phyloP scores from a whole-genome alignment of 2,797 vertebrate species.

The Anableps anableps region DNA sequence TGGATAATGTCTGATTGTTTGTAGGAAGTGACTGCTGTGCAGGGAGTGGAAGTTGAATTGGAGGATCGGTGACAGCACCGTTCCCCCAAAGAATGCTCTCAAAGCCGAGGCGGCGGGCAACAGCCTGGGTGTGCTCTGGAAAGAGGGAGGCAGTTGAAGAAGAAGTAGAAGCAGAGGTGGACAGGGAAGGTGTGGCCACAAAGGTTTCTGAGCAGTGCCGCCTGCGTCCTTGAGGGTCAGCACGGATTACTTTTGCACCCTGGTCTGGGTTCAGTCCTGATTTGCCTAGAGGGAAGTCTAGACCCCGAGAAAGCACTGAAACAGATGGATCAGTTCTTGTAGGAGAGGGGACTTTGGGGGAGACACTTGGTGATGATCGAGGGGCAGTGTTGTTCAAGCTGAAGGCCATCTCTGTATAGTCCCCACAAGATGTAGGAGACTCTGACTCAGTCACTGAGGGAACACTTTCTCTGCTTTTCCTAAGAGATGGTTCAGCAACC shows the following conservation, averaged over 20 bases:
- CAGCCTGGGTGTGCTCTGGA: slow-evolving; percentile 78
- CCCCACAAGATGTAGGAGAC: slow-evolving; percentile 72
- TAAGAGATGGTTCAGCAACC: slow-evolving; percentile 42
- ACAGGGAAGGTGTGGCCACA: slow-evolving; percentile 67
- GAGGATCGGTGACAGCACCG: slow-evolving; percentile 61
- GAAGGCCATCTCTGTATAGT: slow-evolving; percentile 83
- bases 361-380: slow-evolving; percentile 58
- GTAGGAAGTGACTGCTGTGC: slow-evolving; percentile 60
- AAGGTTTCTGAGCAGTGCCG: slow-evolving; percentile 85
- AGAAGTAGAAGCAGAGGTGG: slow-evolving; percentile 65
- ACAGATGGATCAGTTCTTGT: slow-evolving; percentile 69
- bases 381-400: slow-evolving; percentile 63
- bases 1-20: slow-evolving; percentile 60
- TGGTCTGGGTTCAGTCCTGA: slow-evolving; percentile 78
- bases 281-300: slow-evolving; percentile 80
- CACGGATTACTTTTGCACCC: slow-evolving; percentile 81
- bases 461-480: slow-evolving; percentile 63
- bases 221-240: slow-evolving; percentile 79
- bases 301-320: slow-evolving; percentile 64
- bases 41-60: slow-evolving; percentile 62
- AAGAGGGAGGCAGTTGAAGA: slow-evolving; percentile 79
- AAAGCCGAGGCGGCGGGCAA: slow-evolving; percentile 77
- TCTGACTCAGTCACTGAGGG: slow-evolving; percentile 61
- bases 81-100: slow-evolving; percentile 78
- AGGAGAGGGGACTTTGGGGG: slow-evolving; percentile 74